phyloP scores from a whole-genome alignment of 2,888 invertebrate species.

The Amphiduros pacificus region DNA sequence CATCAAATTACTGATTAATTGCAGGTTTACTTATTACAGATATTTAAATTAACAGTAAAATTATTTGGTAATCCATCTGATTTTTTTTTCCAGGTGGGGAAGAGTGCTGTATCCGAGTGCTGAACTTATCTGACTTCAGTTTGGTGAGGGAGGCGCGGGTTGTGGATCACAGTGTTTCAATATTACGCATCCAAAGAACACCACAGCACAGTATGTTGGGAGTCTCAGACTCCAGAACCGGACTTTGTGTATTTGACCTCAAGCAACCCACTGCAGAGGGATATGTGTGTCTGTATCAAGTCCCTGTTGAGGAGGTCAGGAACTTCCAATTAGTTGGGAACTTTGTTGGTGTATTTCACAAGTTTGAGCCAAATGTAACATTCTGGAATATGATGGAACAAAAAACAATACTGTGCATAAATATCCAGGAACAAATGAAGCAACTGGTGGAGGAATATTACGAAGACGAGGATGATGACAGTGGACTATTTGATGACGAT shows the following conservation, averaged over 20 bases:
- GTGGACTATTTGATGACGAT: slow-evolving; percentile 24
- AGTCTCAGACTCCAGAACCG: slow-evolving; percentile 27
- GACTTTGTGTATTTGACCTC: slow-evolving; percentile 20
- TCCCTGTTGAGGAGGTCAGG: slow-evolving; percentile 31
- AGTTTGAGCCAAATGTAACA: slow-evolving; percentile 31
- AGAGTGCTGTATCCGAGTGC: slow-evolving; percentile 22
- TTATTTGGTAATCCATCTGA: not conserved
- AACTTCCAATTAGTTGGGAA: slow-evolving; percentile 30
- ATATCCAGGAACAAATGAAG: slow-evolving; percentile 32
- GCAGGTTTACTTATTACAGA: too few species aligned
- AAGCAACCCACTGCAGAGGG: not conserved
- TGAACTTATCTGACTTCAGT: slow-evolving; percentile 14
- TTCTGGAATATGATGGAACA: slow-evolving; percentile 34
- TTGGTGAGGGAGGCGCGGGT: slow-evolving; percentile 20
- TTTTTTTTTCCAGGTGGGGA: slow-evolving; percentile 12
- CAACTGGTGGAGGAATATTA: slow-evolving; percentile 28
- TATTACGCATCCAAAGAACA: slow-evolving; percentile 19
- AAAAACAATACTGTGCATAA: slow-evolving; percentile 32
- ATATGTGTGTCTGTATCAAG: slow-evolving; percentile 20
- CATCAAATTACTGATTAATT: too few species aligned
- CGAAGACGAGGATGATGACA: slow-evolving; percentile 27
- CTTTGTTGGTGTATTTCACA: slow-evolving; percentile 32
- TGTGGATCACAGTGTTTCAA: slow-evolving; percentile 19
- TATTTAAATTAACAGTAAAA: not conserved
- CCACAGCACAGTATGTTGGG: slow-evolving; percentile 26